Evolutionary conservation across 2,888 invertebrate species (phyloP), one percentile per base, ranked within the genome.

Genomic region (Steinernema hermaphroditum): DNA sequence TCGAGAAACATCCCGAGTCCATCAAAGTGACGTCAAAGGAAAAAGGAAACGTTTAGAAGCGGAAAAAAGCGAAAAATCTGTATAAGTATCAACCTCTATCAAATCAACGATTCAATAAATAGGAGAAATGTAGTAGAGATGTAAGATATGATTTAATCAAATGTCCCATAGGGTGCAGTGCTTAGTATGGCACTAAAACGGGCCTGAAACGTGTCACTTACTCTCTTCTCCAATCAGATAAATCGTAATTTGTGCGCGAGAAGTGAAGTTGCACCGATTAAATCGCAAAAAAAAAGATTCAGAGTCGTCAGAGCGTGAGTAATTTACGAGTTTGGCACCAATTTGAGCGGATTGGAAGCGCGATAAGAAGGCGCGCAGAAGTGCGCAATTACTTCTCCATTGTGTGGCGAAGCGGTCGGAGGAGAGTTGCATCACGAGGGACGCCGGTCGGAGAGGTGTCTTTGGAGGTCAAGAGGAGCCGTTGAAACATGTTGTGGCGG

Each of bases 271-370:
- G 54, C 16, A 27, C n/a, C 22, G 54, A 54, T 54, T 24, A 12
- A 27, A 54, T 24, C 54, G 27, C 2, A 54, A 54, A 54, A 27
- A 24, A 16, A 16, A 16, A n/a, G 22, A n/a, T n/a, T n/a, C n/a
- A n/a, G 37, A 12, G 37, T 37, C 37, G 37, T 37, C 12, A 12
- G 37, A n/a, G 46, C 46, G 46, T 19, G n/a, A 16, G 46, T 46
- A 27, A 54, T 54, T 54, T 54, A 54, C 54, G 54, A 54, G 54
- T 54, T 54, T 54, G 54, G 54, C 54, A 54, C 54, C 24, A 54
- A 54, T 54, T 54, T 54, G 54, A 24, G 54, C 46, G 46, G 46
- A 27, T 54, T 54, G 9, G 54, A 54, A 22, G 27, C 27, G 54
- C 54, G 54, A 54, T 54, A 54, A 54, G 54, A 27, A 27, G 22